A percentile compares a stretch with the other conserved stretches of the same genome.
These are phyloP conservation scores for Trimorus sp. DNA, from an alignment of 2,888 invertebrate species.

Conservation along the genomic window DNA sequence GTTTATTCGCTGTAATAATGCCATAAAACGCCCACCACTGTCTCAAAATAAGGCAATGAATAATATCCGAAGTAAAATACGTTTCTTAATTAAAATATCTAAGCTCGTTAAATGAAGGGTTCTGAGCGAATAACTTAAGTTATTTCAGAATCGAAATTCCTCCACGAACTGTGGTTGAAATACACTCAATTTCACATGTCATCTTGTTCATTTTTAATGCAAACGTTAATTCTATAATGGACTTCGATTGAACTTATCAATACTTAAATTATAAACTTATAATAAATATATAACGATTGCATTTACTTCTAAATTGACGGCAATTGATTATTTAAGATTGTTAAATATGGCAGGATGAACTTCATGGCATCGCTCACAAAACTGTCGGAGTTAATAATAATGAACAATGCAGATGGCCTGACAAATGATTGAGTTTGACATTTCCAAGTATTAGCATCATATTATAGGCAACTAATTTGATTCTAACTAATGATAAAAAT, in stretches of 20 bases:
- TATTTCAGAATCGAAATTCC: not conserved
- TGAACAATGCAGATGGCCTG: slow-evolving; percentile 38
- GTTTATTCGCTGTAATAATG: too few species aligned
- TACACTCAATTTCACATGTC: not conserved
- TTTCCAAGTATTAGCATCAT: slow-evolving; percentile 35
- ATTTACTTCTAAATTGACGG: not conserved
- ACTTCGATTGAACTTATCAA: not conserved
- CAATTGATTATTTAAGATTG: not conserved
- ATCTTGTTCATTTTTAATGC: not conserved
- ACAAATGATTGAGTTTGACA: slow-evolving; percentile 52
- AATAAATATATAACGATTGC: not conserved
- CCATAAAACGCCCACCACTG: too few species aligned
- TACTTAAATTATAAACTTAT: not conserved
- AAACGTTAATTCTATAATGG: not conserved
- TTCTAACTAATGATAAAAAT: slow-evolving; percentile 40
- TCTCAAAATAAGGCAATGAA: too few species aligned
- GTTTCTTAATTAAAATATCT: too few species aligned
- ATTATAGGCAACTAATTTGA: slow-evolving; percentile 30
- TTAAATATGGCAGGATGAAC: slow-evolving; percentile 4
- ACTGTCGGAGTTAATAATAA: slow-evolving; percentile 15
- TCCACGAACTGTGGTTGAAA: not conserved
- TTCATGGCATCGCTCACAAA: not conserved
- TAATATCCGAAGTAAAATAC: too few species aligned
- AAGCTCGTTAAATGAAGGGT: too few species aligned
- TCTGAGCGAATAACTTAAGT: not conserved